Percentiles rank a stretch among this genome's conserved stretches.
phyloP scores from a whole-genome alignment of 1,140 invertebrate genomes.

The Kradibia gibbosae region DNA sequence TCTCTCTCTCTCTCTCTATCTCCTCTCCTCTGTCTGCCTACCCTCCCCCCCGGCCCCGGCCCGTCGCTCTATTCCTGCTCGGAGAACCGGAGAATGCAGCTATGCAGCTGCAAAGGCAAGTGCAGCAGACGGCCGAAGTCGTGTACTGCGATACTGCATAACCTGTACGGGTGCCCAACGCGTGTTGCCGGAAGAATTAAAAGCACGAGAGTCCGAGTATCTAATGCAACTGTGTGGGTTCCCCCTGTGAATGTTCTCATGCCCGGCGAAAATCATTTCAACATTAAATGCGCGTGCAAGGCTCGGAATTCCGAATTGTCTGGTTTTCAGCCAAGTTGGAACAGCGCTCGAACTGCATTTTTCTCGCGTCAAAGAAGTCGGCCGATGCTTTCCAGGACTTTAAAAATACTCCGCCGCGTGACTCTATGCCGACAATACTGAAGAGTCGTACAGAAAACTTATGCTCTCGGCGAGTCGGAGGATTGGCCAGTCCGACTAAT shows the following conservation, averaged over 20 bases:
- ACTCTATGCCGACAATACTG: too few relatives aligned
- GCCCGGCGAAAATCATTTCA: neutral
- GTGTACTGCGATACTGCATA: constrained; percentile 3
- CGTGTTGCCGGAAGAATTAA: constrained; percentile 14
- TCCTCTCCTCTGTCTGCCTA: neutral
- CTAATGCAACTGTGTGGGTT: neutral
- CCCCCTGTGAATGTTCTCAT: constrained; percentile 1
- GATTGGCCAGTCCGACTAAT: too few relatives aligned
- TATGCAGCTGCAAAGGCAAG: constrained; percentile 15
- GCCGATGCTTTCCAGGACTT: neutral
- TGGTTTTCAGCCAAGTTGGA: neutral
- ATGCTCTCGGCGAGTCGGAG: too few relatives aligned
- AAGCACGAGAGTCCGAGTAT: neutral
- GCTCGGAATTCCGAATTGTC: neutral
- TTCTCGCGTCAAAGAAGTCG: neutral
- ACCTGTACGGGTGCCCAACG: constrained; percentile 9
- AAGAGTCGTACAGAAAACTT: too few relatives aligned
- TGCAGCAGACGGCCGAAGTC: constrained; percentile 8
- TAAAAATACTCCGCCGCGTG: neutral
- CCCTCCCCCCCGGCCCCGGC: neutral
- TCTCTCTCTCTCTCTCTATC: neutral
- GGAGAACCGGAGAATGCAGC: constrained; percentile 9
- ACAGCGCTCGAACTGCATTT: neutral
- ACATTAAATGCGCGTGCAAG: neutral
- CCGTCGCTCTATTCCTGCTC: neutral